phyloP scores from a whole-genome alignment of 2,888 invertebrate genomes.

The Phyllotreta cruciferae region DNA sequence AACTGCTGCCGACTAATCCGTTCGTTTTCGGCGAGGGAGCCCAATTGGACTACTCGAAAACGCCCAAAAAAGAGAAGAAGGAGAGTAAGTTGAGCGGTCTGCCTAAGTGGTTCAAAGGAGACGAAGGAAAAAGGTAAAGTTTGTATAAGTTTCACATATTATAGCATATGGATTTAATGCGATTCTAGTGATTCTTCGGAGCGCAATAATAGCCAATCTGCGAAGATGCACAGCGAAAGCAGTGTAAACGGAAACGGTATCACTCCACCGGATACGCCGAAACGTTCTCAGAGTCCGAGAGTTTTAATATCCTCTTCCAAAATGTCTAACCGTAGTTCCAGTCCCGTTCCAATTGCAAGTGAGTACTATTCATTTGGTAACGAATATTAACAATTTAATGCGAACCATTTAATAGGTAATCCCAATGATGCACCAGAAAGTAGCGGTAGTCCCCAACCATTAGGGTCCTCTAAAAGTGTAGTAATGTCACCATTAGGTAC shows the following conservation, averaged over 20 bases:
- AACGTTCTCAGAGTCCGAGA: conserved; percentile 64
- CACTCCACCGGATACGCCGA: conserved; percentile 74
- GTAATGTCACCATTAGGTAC: conserved; percentile 66
- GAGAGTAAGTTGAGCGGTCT: conserved; percentile 62
- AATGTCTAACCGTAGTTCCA: conserved; percentile 65
- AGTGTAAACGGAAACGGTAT: conserved; percentile 81
- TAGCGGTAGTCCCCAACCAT: conserved; percentile 65
- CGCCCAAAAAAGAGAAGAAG: conserved; percentile 56
- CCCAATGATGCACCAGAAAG: conserved; percentile 57
- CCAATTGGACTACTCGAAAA: conserved; percentile 54
- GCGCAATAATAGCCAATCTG: conserved; percentile 57
- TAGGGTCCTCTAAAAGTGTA: conserved; percentile 65
- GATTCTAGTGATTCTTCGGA: conserved; percentile 39
- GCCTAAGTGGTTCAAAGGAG: conserved; percentile 67
- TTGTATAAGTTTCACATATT: conserved; percentile 6
- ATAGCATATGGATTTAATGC: conserved; percentile 1
- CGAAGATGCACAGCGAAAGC: conserved; percentile 62
- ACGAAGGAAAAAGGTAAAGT: conserved; percentile 58
- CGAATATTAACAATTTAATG: not conserved
- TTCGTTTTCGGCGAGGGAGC: conserved; percentile 59
- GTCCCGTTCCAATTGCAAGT: conserved; percentile 69
- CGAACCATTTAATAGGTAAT: conserved; percentile 30
- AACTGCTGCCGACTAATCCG: conserved; percentile 54
- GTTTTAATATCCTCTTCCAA: conserved; percentile 61
- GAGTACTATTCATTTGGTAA: conserved; percentile 41